Percentiles rank a stretch among this genome's conserved stretches.
Conservation (phyloP, 2,797 vertebrate species). For the Sebastes elongatus region DNA sequence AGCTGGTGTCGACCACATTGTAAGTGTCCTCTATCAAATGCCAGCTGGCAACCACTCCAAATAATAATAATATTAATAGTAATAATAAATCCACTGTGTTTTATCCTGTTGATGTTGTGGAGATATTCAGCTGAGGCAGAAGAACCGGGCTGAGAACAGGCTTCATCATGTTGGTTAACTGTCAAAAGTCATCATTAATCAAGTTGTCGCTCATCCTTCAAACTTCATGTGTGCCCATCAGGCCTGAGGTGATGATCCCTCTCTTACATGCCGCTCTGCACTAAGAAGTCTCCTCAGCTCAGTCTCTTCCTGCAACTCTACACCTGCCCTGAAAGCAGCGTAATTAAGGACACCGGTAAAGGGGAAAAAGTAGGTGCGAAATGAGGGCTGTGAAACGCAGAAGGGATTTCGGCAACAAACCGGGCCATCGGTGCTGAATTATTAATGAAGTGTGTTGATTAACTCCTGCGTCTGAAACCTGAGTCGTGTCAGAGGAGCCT, state of each 20-base stretch:
- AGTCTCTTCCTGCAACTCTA: constrained; percentile 57
- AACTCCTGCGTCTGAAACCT: constrained; percentile 67
- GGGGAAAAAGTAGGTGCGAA: constrained; percentile 64
- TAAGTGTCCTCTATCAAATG: background rate
- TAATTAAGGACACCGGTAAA: constrained; percentile 67
- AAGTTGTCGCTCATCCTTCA: background rate
- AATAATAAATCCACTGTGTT: background rate
- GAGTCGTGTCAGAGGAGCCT: constrained; percentile 54
- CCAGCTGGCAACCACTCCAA: background rate
- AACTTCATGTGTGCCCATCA: background rate
- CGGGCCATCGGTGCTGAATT: constrained; percentile 72
- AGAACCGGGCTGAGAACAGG: background rate
- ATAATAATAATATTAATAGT: background rate
- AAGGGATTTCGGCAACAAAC: constrained; percentile 72
- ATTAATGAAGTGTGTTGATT: constrained; percentile 77
- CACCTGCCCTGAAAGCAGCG: constrained; percentile 49
- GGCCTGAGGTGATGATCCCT: background rate
- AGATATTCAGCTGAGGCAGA: background rate
- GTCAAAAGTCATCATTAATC: background rate
- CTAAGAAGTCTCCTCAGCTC: background rate
- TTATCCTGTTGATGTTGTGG: constrained; percentile 24
- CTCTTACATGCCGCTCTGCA: background rate
- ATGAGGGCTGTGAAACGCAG: constrained; percentile 71
- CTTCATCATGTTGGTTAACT: constrained; percentile 48
- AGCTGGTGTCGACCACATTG: constrained; percentile 59